Base-by-base conservation (phyloP, 2,113 vertebrate species). In the Neodontobutis hainanensis region DNA sequence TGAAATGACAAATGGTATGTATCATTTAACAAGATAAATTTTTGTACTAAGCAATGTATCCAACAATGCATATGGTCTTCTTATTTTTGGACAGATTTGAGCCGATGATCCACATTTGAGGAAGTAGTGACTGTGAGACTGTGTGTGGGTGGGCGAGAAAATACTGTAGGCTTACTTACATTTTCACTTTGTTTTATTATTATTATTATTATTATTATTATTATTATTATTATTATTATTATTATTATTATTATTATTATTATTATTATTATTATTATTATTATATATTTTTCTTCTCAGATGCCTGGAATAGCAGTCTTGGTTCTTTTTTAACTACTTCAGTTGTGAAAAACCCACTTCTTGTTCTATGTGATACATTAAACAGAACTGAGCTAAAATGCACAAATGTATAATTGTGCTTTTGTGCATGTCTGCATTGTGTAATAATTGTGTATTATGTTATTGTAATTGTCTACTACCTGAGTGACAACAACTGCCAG, bases 61-160 rank as follows among this genome's bases (percentile, higher is more conserved):
- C 40, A 69, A 71, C 16, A 68, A 67, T 3, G 50, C 15, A 42
- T 59, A 5, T 8, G 61, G 32, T 11, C 44, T 55, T 47, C 59
- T 1, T 57, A 32, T 50, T 5, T 70, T 48, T 61, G 57, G 69
- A 46, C 49, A 34, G 46, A 43, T 45, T 56, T 71, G n/a, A 61
- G 69, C 52, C 59, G 74, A 71, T 59, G 61, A 68, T 53, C 73
- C 79, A 78, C 66, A 56, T 44, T 77, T 60, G 75, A 80, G 81
- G 73, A 84, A 77, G 79, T 72, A 68, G 63, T 61, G 76, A 46
- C 65, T 72, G 61, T 64, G 58, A 85, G 64, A 80, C 34, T 71
- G 70, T 82, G 74, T 10, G 82, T 87, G 67, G 74, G 85, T 66
- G 80, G 62, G 49, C 68, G 80, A 35, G 76, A 57, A 73, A 38